Base-by-base conservation (phyloP, 2,888 invertebrate species). In the Synanthedon formicaeformis region DNA sequence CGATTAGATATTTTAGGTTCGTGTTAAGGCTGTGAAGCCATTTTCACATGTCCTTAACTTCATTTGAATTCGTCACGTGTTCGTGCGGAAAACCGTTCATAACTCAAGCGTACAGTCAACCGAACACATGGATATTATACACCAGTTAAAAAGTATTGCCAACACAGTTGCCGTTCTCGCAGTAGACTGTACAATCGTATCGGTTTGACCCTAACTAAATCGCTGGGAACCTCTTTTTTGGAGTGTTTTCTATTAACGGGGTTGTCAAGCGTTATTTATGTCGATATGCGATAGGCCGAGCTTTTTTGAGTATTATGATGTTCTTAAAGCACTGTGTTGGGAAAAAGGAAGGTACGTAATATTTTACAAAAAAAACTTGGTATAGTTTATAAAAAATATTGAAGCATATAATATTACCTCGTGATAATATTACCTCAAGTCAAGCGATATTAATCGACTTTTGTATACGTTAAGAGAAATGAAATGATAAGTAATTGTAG, bases 21-120 rank as follows among this genome's bases (percentile, higher is more conserved):
- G 34, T 45, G 45, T 6, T 45, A n/a, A 8, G 14, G 4, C 45
- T 45, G 6, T 45, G 14, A 45, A 45, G 45, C 8, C 13, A 14
- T 45, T 45, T 14, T 11, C 45, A 45, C 45, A 45, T 45, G 13
- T 45, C 45, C 45, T 13, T 13, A 45, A 14, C 48, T 51, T 53
- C 51, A 51, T 53, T 53, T 51, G 51, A 53, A 53, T 53, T 34
- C 53, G 8, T 11, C 14, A 16, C 48, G 18, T 40, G 48, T 51
- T 53, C 51, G 51, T 51, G 8, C 40, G 27, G 13, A 48, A 49
- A 49, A 53, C 51, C 51, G 48, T 13, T 45, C 23, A 51, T 53
- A 53, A 51, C 40, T 53, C 53, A 53, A 48, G 13, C 34, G 45
- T 45, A 45, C 45, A 45, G 45, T 12, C 45, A 45, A 45, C 45